Evolutionary conservation across 2,888 invertebrate species (phyloP), one percentile per base, ranked within the genome.

Genomic region (Seira ritae): DNA sequence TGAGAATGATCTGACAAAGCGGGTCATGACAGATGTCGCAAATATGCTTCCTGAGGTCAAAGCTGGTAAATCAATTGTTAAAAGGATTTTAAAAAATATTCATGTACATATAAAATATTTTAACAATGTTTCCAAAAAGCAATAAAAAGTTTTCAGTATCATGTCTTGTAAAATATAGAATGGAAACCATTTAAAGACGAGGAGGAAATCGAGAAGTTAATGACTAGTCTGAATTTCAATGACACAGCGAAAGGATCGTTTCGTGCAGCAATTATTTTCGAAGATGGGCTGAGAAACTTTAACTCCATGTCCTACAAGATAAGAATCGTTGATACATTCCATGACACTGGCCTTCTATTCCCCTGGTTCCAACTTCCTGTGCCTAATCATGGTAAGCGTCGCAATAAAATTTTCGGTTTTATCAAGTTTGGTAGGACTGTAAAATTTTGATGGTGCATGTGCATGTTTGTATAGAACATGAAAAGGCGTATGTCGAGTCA

Each of bases 321-420:
- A 66, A 84, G 89, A 31, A 67, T 87, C 76, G 79, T 86, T n/a
- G 81, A 84, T 62, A 66, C 80, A n/a, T 22, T 76, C 42, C 75
- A 70, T 20, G 55, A 85, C 23, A 86, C 88, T 17, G 73, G 76
- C 15, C 46, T 84, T 19, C 75, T 86, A 0, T 88, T 88, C 65
- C 87, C 88, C 0, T 69, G 75, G 65, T 85, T 89, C 42, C 88
- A 88, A 75, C 55, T 87, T 31, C 89, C 88, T 23, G 88, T 88
- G 22, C 89, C 89, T 1, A 77, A 79, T 75, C 15, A 8, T 1
- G 70, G 88, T 88, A 62, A 65, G 60, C 37, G 24, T n/a, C n/a
- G n/a, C n/a, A n/a, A n/a, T n/a, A n/a, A 12, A 31, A 15, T 69
- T 69, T 17, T 31, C 50, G 15, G 15, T 50, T 50, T 12, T 15